Evolutionary conservation across 2,113 vertebrate genomes (phyloP).

Genomic region (Nesoenas mayeri): DNA sequence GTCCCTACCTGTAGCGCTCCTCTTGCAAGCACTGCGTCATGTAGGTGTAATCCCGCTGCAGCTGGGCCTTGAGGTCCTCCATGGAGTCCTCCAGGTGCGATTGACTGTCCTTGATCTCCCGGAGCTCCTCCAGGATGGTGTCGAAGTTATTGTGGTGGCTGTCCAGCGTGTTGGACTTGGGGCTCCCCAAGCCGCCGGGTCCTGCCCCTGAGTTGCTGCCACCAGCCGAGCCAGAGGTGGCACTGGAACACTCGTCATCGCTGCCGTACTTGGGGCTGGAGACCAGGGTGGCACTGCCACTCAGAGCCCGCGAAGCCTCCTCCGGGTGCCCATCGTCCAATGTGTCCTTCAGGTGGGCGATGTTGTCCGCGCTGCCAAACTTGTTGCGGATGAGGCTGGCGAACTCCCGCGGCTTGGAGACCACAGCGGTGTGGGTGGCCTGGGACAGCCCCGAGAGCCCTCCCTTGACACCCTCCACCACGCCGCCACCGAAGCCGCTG

Average conservation of each 20-base stretch:
- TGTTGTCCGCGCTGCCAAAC: conserved; percentile 97
- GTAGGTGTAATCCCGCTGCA: conserved; percentile 95
- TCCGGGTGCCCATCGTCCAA: conserved; percentile 88
- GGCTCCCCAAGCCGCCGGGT: conserved; percentile 84
- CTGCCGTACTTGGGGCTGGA: conserved; percentile 98
- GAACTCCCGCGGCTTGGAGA: conserved; percentile 95
- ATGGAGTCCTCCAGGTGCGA: conserved; percentile 93
- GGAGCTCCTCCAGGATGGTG: conserved; percentile 89
- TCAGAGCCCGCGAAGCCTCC: conserved; percentile 85
- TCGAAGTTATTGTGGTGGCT: conserved; percentile 89
- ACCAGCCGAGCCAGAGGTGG: conserved; percentile 86
- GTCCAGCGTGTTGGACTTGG: conserved; percentile 86
- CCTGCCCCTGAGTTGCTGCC: conserved; percentile 89
- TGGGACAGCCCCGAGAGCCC: conserved; percentile 92
- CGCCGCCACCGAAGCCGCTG: conserved; percentile 93
- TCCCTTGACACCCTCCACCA: conserved; percentile 94
- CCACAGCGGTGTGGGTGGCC: conserved; percentile 89
- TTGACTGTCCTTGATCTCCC: conserved; percentile 94
- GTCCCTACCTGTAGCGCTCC: conserved; percentile 87
- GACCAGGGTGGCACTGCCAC: conserved; percentile 93
- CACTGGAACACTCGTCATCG: conserved; percentile 94
- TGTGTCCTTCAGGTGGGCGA: conserved; percentile 93
- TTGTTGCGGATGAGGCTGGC: conserved; percentile 98
- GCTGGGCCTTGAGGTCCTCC: conserved; percentile 93
- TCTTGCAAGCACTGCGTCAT: conserved; percentile 98